Evolutionary conservation across 2,113 vertebrate species (phyloP), one percentile per base, ranked within the genome.

Genomic region (Seriola aureovittata): DNA sequence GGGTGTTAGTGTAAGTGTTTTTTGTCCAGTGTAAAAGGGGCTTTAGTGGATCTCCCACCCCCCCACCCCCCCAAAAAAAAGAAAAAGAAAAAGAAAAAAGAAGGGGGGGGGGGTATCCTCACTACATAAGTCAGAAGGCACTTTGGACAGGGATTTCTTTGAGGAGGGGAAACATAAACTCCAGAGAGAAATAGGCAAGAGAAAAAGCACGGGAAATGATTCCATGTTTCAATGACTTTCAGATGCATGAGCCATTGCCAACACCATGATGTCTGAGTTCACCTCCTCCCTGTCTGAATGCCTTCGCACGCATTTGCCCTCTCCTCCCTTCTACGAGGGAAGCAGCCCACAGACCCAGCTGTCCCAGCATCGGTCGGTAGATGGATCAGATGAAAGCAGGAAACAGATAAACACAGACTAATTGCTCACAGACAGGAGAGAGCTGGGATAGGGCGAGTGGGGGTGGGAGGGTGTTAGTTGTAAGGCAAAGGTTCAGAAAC

Each of bases 331-430:
- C 71, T 69, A 44, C 14, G 70, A 72, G 84, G 75, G 54, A 70
- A 87, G 74, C 80, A 75, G 78, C 86, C 89, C 72, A 57, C 57
- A 62, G 65, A 85, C 74, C 75, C 91, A 92, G 89, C 90, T 94
- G 94, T 87, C 90, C 71, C 55, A n/a, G 80, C 82, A 29, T 85
- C 74, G 75, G 60, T 75, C 9, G 36, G 88, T 66, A 34, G 74
- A 87, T 57, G 63, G 87, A 93, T 92, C 87, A 92, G 87, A 90
- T 92, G 91, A 92, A 90, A 87, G 84, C 88, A 82, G 89, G 90
- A 94, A 95, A 87, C 85, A 54, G 86, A 93, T 90, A 93, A 96
- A 92, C 84, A 79, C 55, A 87, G 86, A 71, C 68, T 88, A 95
- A 95, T 95, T 89, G 79, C 82, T 95, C 88, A 87, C 93, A 96